A percentile compares a stretch with the other conserved stretches of the same genome.
phyloP scores from a whole-genome alignment of 2,113 vertebrate genomes.

The Fulica atra region DNA sequence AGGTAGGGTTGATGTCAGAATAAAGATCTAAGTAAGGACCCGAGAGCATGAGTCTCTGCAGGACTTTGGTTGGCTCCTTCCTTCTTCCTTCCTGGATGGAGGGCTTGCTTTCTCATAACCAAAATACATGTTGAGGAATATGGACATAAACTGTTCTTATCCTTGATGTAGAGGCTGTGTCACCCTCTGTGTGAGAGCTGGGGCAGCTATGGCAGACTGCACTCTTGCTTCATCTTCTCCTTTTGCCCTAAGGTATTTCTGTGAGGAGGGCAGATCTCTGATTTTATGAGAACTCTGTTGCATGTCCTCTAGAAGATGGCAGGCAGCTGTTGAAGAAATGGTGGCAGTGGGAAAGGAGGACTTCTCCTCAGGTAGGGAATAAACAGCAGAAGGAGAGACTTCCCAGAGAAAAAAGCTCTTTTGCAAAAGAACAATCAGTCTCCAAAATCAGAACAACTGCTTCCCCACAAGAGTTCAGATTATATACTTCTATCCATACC shows the following conservation, averaged over 20 bases:
- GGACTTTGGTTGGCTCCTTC: background rate
- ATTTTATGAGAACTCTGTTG: background rate
- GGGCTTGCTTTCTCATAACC: background rate
- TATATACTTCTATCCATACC: background rate
- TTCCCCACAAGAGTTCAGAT: background rate
- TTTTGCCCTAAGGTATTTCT: background rate
- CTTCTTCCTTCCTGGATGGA: background rate
- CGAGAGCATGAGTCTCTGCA: background rate
- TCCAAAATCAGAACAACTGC: background rate
- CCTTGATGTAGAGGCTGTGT: rapidly evolving
- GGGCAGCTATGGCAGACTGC: background rate
- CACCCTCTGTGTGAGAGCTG: background rate
- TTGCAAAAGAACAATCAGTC: background rate
- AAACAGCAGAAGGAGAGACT: background rate
- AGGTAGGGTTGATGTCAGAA: background rate
- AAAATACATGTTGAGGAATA: background rate
- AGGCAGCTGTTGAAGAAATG: background rate
- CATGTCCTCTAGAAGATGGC: background rate
- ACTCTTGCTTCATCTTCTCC: background rate
- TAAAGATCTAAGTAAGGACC: background rate
- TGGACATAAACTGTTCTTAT: background rate
- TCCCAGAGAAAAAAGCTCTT: background rate
- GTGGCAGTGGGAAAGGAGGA: background rate
- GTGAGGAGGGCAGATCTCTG: background rate
- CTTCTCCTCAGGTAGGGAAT: background rate